These are phyloP conservation scores for Sebastes hubbsi DNA, from an alignment of 2,797 vertebrate genomes.

Conservation along the genomic window DNA sequence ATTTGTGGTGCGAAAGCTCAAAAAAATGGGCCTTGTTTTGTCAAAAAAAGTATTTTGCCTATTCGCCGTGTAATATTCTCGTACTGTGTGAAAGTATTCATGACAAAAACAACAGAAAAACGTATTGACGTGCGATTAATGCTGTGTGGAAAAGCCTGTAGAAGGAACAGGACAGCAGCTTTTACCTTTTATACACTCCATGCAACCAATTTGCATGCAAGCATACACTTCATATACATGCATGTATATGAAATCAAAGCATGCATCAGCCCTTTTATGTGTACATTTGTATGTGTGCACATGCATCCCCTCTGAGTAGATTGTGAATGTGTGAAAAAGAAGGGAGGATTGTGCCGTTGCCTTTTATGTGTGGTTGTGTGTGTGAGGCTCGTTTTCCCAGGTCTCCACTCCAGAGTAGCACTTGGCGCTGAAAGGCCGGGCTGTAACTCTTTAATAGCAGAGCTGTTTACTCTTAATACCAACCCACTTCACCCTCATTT, in stretches of 20 bases:
- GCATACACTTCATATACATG: not conserved
- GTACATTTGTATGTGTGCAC: not conserved
- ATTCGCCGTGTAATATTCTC: too few relatives aligned
- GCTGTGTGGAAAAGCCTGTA: not conserved
- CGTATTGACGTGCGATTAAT: too few relatives aligned
- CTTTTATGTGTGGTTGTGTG: constrained; percentile 29
- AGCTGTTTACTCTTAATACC: constrained; percentile 78
- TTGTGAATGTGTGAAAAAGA: constrained; percentile 9
- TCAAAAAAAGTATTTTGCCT: accelerated
- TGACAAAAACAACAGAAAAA: not conserved
- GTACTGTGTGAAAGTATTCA: not conserved
- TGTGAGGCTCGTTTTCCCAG: constrained; percentile 64
- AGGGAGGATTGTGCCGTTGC: not conserved
- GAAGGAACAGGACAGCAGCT: not conserved
- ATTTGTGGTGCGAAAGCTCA: not conserved
- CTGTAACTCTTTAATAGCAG: constrained; percentile 77
- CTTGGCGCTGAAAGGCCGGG: constrained; percentile 60
- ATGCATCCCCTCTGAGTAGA: not conserved
- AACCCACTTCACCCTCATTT: constrained; percentile 64
- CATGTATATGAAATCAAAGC: not conserved
- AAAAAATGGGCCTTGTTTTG: not conserved
- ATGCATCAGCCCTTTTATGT: not conserved
- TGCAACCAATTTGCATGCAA: not conserved
- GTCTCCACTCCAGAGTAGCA: constrained; percentile 64
- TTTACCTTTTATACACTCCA: not conserved